Percentiles rank a stretch among this genome's conserved stretches.
phyloP scores from a whole-genome alignment of 2,113 vertebrate genomes.

The Egretta garzetta region DNA sequence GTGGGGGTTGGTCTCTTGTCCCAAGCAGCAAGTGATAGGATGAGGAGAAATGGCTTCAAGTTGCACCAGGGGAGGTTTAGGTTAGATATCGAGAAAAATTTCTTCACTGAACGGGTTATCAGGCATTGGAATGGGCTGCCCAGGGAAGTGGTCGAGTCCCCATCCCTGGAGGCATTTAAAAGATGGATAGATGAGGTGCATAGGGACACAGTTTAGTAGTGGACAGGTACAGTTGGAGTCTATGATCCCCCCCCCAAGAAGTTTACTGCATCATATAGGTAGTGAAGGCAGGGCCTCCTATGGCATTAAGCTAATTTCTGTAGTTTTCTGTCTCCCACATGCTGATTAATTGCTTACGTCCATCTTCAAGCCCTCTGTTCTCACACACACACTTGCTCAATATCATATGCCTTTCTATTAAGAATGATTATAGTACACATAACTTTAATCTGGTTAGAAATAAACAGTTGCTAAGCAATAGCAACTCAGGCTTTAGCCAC shows the following conservation, averaged over 20 bases:
- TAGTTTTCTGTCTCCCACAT: background rate
- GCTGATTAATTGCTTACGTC: background rate
- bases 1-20: too few species aligned
- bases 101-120: too few species aligned
- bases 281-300: background rate
- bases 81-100: too few species aligned
- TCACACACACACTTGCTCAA: background rate
- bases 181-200: too few species aligned
- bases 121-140: too few species aligned
- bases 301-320: background rate
- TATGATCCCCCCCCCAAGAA: fast-evolving
- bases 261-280: background rate
- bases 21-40: too few species aligned
- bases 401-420: background rate
- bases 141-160: too few species aligned
- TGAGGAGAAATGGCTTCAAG: too few species aligned
- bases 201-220: too few species aligned
- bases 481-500: background rate
- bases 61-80: too few species aligned
- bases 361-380: background rate
- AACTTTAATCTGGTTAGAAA: background rate
- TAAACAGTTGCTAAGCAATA: constrained; percentile 20
- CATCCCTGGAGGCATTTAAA: too few species aligned
- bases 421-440: background rate
- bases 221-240: too few species aligned